Base-by-base conservation (phyloP, 2,113 vertebrate genomes). In the Calyptomena viridis region DNA sequence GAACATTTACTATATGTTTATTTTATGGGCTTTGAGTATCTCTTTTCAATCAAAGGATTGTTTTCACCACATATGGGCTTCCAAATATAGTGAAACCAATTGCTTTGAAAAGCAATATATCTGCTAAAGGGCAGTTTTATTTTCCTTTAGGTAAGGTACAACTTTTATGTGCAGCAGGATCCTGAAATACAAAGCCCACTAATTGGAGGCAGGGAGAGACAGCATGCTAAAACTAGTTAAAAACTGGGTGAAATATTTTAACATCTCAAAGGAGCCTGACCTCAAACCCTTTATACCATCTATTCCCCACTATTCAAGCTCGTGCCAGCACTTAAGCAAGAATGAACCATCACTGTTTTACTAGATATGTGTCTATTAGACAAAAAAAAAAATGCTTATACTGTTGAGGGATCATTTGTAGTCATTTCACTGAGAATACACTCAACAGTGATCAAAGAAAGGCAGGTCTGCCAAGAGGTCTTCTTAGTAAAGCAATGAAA, bases 61-160 rank as follows among this genome's bases (percentile, higher is more conserved):
- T 87, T 93, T 94, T 72, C 81, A 87, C 87, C 77, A 90, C 89
- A 89, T 96, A 89, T 82, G 82, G 53, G 7, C 56, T 92, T 92
- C 97, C 91, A 95, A 89, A 94, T 75, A 90, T 91, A 95, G 90
- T 74, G 73, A 88, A 93, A 92, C 58, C 15, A 60, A 92, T 96
- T 95, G 73, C 78, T 96, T 79, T 85, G 84, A 95, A 97, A 97
- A 95, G 84, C 83, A 97, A 95, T 96, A 66, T 88, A 96, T 97
- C 79, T 96, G 76, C 94, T 95, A 95, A 97, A 97, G 96, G 96
- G 60, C 82, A 97, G 56, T 78, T 97, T 97, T 93, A 91, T 97
- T 97, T 97, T 97, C 81, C 74, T 87, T 96, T 97, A 97, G 92
- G 95, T 97, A 97, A 94, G 83, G 90, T 62, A 96, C 93, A 97